Evolutionary conservation across 1,140 invertebrate species (phyloP).

Genomic region (Ceratina calcarata): DNA sequence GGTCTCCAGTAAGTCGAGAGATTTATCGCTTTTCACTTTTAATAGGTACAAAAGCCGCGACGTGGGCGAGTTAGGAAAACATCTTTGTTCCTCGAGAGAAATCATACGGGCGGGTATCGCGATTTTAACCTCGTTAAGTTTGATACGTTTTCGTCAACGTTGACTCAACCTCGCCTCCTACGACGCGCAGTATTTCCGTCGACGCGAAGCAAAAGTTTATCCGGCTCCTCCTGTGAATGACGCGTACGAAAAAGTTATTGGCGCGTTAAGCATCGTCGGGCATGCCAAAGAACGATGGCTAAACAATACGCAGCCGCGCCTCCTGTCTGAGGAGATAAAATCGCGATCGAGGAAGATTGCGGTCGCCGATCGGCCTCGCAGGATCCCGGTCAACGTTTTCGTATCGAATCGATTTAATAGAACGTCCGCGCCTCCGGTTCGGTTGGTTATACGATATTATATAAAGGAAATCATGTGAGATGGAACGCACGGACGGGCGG

Average conservation of each 20-base stretch:
- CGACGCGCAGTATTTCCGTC: neutral
- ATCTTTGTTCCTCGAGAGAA: constrained; percentile 9
- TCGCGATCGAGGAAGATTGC: constrained; percentile 39
- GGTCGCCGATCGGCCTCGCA: constrained; percentile 2
- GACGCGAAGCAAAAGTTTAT: neutral
- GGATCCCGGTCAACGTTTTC: constrained; percentile 30
- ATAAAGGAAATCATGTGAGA: constrained; percentile 75
- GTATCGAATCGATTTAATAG: constrained; percentile 43
- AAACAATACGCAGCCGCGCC: constrained; percentile 26
- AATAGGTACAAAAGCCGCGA: constrained; percentile 64
- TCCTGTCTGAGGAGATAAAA: constrained; percentile 34
- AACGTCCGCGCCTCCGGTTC: constrained; percentile 64
- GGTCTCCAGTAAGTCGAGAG: constrained; percentile 61
- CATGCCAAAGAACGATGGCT: neutral
- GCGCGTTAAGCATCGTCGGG: constrained; percentile 11
- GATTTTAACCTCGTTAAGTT: neutral
- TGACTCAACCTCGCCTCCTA: neutral
- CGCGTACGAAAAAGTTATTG: constrained; percentile 19
- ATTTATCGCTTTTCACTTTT: constrained; percentile 69
- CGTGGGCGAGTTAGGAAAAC: constrained; percentile 60
- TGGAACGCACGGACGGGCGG: constrained; percentile 47
- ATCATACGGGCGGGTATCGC: no score
- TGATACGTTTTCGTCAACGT: constrained; percentile 15
- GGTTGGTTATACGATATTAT: constrained; percentile 78
- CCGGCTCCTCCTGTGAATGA: neutral